Conservation (phyloP, 1,140 invertebrate species). For the Conus ventricosus region DNA sequence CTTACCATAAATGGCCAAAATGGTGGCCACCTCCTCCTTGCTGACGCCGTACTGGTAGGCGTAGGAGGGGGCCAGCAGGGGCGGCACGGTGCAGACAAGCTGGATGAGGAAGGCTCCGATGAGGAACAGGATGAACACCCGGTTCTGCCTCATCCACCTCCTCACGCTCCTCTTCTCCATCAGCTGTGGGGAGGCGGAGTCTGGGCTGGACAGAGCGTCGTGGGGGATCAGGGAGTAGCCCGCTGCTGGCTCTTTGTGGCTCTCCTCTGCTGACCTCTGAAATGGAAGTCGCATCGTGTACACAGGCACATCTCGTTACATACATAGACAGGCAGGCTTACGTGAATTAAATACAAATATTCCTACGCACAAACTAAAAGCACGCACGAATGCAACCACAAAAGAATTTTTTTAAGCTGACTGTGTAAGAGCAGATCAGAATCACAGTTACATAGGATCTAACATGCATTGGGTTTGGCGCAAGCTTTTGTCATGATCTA, state of each 20-base stretch:
- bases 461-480: too few species aligned
- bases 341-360: too few species aligned
- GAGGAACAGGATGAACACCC: conserved; percentile 25
- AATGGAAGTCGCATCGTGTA: too few species aligned
- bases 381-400: too few species aligned
- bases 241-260: not conserved
- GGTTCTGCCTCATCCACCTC: not conserved
- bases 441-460: too few species aligned
- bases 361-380: too few species aligned
- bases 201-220: not conserved
- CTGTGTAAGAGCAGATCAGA: too few species aligned
- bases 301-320: too few species aligned
- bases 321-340: too few species aligned
- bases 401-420: too few species aligned
- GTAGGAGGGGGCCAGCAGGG: conserved; percentile 44
- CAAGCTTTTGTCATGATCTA: too few species aligned
- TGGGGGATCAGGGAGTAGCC: not conserved
- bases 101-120: conserved; percentile 45
- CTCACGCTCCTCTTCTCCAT: not conserved
- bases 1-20: not conserved
- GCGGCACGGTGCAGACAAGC: conserved; percentile 47
- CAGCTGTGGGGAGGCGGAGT: not conserved
- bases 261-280: not conserved
- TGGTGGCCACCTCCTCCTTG: conserved; percentile 26
- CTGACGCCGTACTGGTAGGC: conserved; percentile 32